A percentile compares a stretch with the other conserved stretches of the same genome.
Evolutionary conservation across 2,888 invertebrate species (phyloP).

Genomic region (Folsomia candida): DNA sequence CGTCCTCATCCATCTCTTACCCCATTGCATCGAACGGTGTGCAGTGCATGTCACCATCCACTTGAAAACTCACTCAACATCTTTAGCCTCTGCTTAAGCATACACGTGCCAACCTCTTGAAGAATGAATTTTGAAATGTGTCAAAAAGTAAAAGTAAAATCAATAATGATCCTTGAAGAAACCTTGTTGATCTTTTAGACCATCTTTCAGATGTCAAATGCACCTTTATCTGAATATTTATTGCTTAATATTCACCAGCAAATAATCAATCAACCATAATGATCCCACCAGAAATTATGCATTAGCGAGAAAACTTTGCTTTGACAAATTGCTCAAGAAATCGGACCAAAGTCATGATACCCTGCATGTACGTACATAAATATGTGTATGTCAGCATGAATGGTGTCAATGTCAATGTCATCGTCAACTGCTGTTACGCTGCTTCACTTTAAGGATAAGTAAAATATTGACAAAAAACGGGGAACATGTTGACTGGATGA

Average conservation of each 20-base stretch:
- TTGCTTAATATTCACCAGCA: background rate
- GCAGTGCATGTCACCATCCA: background rate
- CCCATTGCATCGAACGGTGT: no score
- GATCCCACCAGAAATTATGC: background rate
- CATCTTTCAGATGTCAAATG: background rate
- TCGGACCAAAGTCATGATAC: background rate
- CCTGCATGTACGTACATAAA: background rate
- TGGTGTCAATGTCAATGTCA: conserved; percentile 6
- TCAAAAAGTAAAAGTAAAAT: no score
- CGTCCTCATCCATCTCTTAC: background rate
- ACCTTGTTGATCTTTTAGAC: background rate
- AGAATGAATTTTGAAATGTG: background rate
- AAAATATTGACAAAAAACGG: conserved; percentile 3
- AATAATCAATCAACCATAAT: background rate
- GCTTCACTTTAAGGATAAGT: background rate
- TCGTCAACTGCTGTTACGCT: background rate
- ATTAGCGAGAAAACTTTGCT: background rate
- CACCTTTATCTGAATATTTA: background rate
- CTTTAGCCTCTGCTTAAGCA: background rate
- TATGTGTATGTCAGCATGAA: no score
- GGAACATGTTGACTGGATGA: conserved; percentile 5
- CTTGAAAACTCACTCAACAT: background rate
- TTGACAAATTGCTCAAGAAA: background rate
- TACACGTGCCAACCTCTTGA: no score
- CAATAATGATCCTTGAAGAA: no score